Evolutionary conservation across 2,113 vertebrate genomes (phyloP).

Genomic region (Seriola aureovittata): DNA sequence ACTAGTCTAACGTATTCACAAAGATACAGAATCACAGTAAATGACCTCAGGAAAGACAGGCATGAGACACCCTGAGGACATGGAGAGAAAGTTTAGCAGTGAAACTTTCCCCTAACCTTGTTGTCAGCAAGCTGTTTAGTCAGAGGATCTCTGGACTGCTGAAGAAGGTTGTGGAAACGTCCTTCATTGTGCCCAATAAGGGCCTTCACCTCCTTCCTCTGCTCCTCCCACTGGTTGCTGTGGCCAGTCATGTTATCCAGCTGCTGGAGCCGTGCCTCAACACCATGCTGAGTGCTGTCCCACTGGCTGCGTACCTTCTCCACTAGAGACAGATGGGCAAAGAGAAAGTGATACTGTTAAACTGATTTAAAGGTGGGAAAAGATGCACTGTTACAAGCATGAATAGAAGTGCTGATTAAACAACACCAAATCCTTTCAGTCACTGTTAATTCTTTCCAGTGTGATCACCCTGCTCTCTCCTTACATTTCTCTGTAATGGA

Average conservation of each 20-base stretch:
- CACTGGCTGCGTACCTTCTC: slow-evolving; percentile 94
- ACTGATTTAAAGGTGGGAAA: no score
- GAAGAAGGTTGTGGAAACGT: slow-evolving; percentile 86
- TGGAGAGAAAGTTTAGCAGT: slow-evolving; percentile 12
- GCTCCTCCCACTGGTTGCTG: slow-evolving; percentile 93
- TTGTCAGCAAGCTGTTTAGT: slow-evolving; percentile 90
- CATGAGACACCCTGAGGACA: slow-evolving; percentile 17
- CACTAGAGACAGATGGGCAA: slow-evolving; percentile 80
- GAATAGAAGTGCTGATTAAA: no score
- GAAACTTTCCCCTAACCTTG: slow-evolving; percentile 84
- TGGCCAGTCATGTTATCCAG: slow-evolving; percentile 92
- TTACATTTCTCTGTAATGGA: slow-evolving; percentile 95
- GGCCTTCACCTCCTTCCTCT: slow-evolving; percentile 87
- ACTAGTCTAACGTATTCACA: slow-evolving; percentile 1
- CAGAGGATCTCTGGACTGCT: slow-evolving; percentile 87
- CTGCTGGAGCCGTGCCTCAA: slow-evolving; percentile 91
- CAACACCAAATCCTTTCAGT: no score
- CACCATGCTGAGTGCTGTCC: slow-evolving; percentile 92
- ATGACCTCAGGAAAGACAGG: slow-evolving; percentile 27
- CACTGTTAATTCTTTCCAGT: neutral
- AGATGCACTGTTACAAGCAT: neutral
- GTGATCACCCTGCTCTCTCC: slow-evolving; percentile 47
- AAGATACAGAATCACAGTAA: slow-evolving; percentile 9
- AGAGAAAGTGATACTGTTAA: neutral
- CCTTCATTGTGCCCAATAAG: slow-evolving; percentile 90